Evolutionary conservation across 2,113 vertebrate genomes (phyloP).

Genomic region (Nothoprocta perdicaria): DNA sequence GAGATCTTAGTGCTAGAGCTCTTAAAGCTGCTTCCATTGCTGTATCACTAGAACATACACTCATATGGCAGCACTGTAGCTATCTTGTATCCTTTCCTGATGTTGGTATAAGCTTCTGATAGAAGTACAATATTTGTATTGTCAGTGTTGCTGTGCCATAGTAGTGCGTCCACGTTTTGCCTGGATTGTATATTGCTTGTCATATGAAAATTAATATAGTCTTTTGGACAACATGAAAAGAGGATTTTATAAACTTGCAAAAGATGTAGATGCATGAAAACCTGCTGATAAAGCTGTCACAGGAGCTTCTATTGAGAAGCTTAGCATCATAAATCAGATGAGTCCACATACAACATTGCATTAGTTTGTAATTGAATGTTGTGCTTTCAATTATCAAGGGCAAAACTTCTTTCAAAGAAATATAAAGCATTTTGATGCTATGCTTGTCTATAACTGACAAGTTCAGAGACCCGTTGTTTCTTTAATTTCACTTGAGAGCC

Average conservation of each 20-base stretch:
- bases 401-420: background rate
- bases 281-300: background rate
- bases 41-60: background rate
- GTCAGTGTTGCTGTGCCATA: background rate
- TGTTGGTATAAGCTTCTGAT: background rate
- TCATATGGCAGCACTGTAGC: background rate
- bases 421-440: background rate
- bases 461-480: background rate
- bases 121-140: background rate
- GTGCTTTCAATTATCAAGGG: background rate
- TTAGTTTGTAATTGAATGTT: background rate
- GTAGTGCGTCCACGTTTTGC: background rate
- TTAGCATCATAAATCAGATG: background rate
- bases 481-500: background rate
- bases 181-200: background rate
- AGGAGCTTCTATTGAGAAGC: background rate
- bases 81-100: background rate
- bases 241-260: background rate
- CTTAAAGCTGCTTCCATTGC: background rate
- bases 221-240: background rate
- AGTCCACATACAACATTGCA: background rate
- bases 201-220: background rate
- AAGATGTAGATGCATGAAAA: background rate
- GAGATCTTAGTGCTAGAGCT: background rate
- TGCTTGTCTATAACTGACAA: background rate